Percentiles rank a stretch among this genome's conserved stretches.
phyloP scores from a whole-genome alignment of 2,797 vertebrate genomes.

The Phoebastria nigripes region DNA sequence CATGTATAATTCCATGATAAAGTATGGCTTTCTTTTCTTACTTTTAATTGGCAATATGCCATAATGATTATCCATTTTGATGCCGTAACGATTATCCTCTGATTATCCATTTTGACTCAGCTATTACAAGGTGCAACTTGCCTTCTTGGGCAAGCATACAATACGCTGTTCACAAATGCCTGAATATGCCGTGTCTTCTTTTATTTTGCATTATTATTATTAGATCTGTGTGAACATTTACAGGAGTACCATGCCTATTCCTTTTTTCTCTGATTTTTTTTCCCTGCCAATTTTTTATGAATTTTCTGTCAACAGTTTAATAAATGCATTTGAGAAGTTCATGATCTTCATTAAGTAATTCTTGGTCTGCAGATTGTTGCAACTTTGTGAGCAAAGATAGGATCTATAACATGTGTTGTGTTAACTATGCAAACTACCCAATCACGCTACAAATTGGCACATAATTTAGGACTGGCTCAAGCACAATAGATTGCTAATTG shows the following conservation, averaged over 20 bases:
- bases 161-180: background rate
- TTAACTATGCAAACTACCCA: constrained; percentile 1
- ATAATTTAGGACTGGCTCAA: background rate
- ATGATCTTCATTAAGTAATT: background rate
- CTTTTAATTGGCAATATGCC: background rate
- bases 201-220: background rate
- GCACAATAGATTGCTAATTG: background rate
- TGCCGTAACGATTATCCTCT: background rate
- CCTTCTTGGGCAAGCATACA: background rate
- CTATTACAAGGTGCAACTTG: background rate
- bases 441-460: background rate
- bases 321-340: background rate
- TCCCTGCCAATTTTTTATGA: background rate
- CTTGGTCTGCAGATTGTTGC: background rate
- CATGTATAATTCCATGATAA: accelerated
- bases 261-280: background rate
- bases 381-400: background rate
- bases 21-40: background rate
- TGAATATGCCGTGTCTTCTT: background rate
- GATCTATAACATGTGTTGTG: background rate
- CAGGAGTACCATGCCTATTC: background rate
- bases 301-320: background rate
- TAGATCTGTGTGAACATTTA: background rate
- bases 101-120: background rate
- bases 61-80: background rate